Evolutionary conservation across 1,140 invertebrate species (phyloP), one percentile per base, ranked within the genome.

Genomic region (Philopotamus ludificatus): DNA sequence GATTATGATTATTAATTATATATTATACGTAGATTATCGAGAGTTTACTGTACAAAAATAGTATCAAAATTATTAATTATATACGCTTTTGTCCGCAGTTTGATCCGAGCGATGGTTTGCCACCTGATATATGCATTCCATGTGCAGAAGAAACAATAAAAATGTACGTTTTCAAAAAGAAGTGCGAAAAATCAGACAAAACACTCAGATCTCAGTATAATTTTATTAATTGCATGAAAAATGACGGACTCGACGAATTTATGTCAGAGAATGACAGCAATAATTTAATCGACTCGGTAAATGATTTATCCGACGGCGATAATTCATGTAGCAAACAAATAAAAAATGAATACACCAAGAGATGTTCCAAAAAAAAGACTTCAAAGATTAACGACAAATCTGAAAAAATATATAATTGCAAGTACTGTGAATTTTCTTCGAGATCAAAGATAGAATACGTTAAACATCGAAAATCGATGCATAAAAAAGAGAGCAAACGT

Each of bases 381-480:
- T 34, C 28, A 34, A 34, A 34, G 28, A 12, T 34, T 34, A 34
- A 7, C 28, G 4, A 34, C 12, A 34, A 34, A 34, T 7, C 4
- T 7, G 12, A 34, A 12, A 34, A 34, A 34, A 34, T 34, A 34
- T 34, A 34, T 12, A 34, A 53, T 15, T 65, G 63, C 20, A 65
- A 59, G 25, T 49, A 44, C 22, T 65, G 63, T n/a, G 45, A 58
- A 7, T 65, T 49, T 28, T 28, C 26, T 28, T 57, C 34, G 1
- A 22, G 22, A 12, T 12, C 18, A 12, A 65, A 65, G 22, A 41
- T 44, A 7, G 64, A 66, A 39, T 60, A 60, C 18, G 28, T 16
- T 9, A 3, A 51, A 53, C 57, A 60, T 53, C 21, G 16, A 26
- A 51, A 42, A 44, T 10, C 23, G 16, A 50, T 23, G 15, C 64